Conservation (phyloP, 2,888 invertebrate species). For the Lasioglossum morio region DNA sequence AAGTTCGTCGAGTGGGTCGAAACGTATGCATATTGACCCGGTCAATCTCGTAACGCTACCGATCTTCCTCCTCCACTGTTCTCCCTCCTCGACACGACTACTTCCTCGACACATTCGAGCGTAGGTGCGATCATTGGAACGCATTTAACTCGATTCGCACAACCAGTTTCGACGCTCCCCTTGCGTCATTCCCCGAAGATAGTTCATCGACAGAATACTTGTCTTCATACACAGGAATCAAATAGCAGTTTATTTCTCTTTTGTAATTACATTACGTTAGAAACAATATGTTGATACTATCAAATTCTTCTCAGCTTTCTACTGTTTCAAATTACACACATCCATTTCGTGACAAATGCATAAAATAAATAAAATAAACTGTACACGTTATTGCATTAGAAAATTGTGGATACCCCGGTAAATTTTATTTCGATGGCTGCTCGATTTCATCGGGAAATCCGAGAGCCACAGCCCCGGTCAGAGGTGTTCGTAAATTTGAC, state of each 20-base stretch:
- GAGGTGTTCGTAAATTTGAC: slow-evolving; percentile 15
- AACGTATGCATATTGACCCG: slow-evolving; percentile 82
- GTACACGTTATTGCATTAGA: background rate
- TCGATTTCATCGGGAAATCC: too few relatives aligned
- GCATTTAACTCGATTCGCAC: slow-evolving; percentile 71
- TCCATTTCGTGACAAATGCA: background rate
- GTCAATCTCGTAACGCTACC: slow-evolving; percentile 80
- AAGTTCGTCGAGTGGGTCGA: slow-evolving; percentile 81
- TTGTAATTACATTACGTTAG: background rate
- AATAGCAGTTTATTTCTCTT: background rate
- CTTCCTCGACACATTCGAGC: slow-evolving; percentile 54
- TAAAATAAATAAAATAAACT: background rate
- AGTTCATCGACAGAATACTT: background rate
- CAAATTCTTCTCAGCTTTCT: background rate
- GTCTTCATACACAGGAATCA: background rate
- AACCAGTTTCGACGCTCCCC: slow-evolving; percentile 33
- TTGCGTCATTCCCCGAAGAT: background rate
- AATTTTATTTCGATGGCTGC: background rate
- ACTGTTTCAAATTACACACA: background rate
- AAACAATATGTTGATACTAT: background rate
- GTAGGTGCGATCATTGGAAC: slow-evolving; percentile 74
- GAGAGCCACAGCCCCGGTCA: background rate
- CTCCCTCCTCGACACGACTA: slow-evolving; percentile 20
- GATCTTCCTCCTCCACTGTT: slow-evolving; percentile 72
- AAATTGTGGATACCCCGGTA: background rate